Conservation (phyloP, 2,888 invertebrate genomes). For the Siphlonurus alternatus region DNA sequence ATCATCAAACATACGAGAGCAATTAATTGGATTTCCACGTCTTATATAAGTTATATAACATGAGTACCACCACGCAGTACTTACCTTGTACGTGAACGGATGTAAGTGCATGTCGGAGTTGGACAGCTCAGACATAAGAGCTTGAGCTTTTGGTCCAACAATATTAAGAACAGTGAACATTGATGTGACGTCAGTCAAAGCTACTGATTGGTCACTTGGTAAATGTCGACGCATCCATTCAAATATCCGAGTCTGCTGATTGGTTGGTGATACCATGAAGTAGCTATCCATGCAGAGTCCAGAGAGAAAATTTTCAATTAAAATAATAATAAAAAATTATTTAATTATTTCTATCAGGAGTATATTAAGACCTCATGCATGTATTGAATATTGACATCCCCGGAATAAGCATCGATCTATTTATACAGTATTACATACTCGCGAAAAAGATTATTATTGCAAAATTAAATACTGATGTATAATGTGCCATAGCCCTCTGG, state of each 20-base stretch:
- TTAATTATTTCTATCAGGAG: not conserved
- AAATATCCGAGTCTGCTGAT: conserved; percentile 52
- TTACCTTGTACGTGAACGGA: conserved; percentile 45
- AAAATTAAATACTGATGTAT: no score
- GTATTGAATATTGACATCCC: no score
- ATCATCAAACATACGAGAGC: conserved; percentile 9
- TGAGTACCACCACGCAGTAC: not conserved
- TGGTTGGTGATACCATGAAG: conserved; percentile 63
- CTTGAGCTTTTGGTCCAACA: conserved; percentile 48
- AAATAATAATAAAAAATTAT: not conserved
- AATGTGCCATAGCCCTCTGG: no score
- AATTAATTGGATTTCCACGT: no score
- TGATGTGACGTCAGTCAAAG: conserved; percentile 48
- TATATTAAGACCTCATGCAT: not conserved
- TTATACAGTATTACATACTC: no score
- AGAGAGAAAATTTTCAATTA: conserved; percentile 1
- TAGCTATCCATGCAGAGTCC: no score
- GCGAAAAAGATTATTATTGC: no score
- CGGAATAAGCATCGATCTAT: not conserved
- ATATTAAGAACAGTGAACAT: conserved; percentile 56
- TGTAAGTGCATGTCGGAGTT: conserved; percentile 41
- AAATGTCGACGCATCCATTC: conserved; percentile 50
- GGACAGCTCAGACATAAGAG: conserved; percentile 43
- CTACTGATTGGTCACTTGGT: conserved; percentile 39
- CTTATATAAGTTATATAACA: not conserved